Evolutionary conservation across 2,888 invertebrate species (phyloP).

Genomic region (Tinea pellionella): DNA sequence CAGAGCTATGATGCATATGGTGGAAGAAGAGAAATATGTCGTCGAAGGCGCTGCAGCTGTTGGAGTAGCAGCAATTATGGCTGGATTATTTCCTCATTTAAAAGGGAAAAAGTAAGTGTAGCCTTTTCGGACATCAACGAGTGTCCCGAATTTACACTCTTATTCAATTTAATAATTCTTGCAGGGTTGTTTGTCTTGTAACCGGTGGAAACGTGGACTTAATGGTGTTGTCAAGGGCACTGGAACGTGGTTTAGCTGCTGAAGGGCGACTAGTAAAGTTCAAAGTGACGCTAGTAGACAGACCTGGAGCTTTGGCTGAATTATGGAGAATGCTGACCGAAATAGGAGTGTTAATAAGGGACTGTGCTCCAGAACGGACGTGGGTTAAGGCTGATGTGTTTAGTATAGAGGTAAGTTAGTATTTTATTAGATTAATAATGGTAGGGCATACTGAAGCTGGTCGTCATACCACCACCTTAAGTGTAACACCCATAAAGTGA

Average conservation of each 20-base stretch:
- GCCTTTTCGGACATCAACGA: too few relatives aligned
- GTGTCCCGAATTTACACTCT: too few relatives aligned
- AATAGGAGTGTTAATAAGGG: conserved; percentile 89
- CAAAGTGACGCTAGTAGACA: conserved; percentile 77
- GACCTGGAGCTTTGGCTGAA: conserved; percentile 89
- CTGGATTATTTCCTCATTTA: conserved; percentile 82
- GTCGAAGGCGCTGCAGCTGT: conserved; percentile 91
- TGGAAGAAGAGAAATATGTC: conserved; percentile 86
- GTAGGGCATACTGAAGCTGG: too few relatives aligned
- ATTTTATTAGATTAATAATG: too few relatives aligned
- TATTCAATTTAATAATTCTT: not conserved
- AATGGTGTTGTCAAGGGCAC: conserved; percentile 84
- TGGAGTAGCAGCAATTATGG: conserved; percentile 82
- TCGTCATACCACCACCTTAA: too few relatives aligned
- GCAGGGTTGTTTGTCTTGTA: conserved; percentile 82
- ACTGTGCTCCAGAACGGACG: conserved; percentile 93
- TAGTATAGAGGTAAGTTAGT: conserved; percentile 41
- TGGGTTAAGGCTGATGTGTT: conserved; percentile 93
- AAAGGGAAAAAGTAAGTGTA: conserved; percentile 85
- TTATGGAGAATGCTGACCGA: conserved; percentile 77
- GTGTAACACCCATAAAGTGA: too few relatives aligned
- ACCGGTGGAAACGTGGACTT: conserved; percentile 94
- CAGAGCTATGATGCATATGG: conserved; percentile 79
- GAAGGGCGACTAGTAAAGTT: conserved; percentile 79
- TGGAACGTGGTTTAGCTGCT: conserved; percentile 90